Evolutionary conservation across 2,797 vertebrate species (phyloP), one percentile per base, ranked within the genome.

Genomic region (Diplodus sargus): DNA sequence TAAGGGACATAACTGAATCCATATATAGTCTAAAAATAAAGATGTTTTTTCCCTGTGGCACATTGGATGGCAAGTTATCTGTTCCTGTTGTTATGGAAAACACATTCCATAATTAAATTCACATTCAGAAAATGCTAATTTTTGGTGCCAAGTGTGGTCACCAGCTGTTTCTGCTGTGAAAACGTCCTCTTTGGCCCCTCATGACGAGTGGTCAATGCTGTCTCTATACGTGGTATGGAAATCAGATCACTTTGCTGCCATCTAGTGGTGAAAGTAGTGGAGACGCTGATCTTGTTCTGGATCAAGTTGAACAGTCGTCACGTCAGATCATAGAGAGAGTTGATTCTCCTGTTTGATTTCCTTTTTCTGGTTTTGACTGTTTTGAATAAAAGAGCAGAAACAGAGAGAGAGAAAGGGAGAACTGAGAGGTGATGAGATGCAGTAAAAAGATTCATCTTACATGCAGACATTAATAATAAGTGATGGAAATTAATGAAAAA

Each of bases 211-310:
- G 5, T 20, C 3, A 17, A 15, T 60, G 4, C 30, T 16, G 34
- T 23, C 23, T 13, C 3, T 4, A 4, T 10, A 3, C 4, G 39
- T 12, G 7, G 30, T 34, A 3, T 10, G 17, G 23, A 25, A 42
- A 70, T 28, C 9, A 30, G 39, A 5, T 45, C 3, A 49, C 28
- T 79, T 75, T 88, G 79, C 79, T 90, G 84, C 73, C 87, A 89
- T 78, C 89, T 87, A 72, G 79, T 84, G 86, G 84, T 78, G 1
- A 3, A 70, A 2, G 20, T 66, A 74, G 74, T 81, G 17, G 10
- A 67, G 30, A 18, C 25, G 20, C 30, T 57, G 22, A 34, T 28
- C 3, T 4, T 39, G 39, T 39, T 39, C 39, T 39, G 39, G 39
- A 39, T 39, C 39, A 39, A 17, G 4, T 9, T 61, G 10, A 28